These are phyloP conservation scores for Pilophorus perplexus DNA, from an alignment of 2,888 invertebrate species.

Conservation along the genomic window DNA sequence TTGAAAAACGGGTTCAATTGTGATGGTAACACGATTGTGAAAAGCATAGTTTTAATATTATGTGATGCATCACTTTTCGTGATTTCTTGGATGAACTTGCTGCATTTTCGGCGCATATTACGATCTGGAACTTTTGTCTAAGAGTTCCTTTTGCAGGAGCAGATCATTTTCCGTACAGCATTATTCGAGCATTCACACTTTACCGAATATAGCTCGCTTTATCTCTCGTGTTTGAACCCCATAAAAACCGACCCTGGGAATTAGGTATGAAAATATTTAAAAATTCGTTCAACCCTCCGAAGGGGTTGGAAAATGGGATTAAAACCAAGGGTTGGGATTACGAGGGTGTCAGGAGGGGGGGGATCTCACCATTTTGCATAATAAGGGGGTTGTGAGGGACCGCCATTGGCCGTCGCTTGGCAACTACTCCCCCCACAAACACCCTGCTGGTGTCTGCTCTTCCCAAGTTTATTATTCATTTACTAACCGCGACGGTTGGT, in stretches of 20 bases:
- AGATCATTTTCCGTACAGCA: neutral
- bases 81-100: neutral
- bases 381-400: conserved; percentile 31
- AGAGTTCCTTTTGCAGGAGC: no score
- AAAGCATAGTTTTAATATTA: no score
- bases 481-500: no score
- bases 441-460: conserved; percentile 11
- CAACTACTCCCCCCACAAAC: conserved; percentile 39
- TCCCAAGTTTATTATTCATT: conserved; percentile 22
- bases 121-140: no score
- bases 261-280: conserved; percentile 18
- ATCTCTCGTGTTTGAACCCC: neutral
- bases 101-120: neutral
- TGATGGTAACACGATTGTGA: no score
- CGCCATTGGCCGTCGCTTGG: conserved; percentile 42
- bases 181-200: neutral
- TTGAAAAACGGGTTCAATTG: no score
- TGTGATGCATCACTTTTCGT: neutral
- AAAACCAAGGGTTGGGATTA: conserved; percentile 4
- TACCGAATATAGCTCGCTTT: neutral
- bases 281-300: neutral
- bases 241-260: neutral
- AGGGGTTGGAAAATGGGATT: conserved; percentile 8
- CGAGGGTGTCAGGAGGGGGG: conserved; percentile 16
- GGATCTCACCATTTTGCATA: conserved; percentile 43